phyloP scores from a whole-genome alignment of 2,888 invertebrate genomes.

The Cinara cedri region DNA sequence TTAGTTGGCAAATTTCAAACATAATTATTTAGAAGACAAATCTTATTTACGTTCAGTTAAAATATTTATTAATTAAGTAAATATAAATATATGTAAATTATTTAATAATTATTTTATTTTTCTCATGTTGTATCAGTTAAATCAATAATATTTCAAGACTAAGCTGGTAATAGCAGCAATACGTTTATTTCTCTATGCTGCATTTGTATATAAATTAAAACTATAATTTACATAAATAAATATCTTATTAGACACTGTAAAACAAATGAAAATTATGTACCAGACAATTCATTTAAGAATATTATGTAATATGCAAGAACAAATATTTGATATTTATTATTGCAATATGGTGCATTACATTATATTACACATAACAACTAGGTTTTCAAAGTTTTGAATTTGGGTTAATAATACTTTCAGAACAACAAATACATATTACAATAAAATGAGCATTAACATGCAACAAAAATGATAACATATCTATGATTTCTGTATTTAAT shows the following conservation, averaged over 20 bases:
- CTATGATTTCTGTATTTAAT: constrained; percentile 22
- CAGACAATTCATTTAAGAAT: background rate
- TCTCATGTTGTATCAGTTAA: background rate
- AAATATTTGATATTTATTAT: constrained; percentile 23
- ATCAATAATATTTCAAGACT: no score
- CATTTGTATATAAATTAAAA: background rate
- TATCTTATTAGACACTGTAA: background rate
- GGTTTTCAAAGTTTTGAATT: constrained; percentile 11
- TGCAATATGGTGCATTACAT: background rate
- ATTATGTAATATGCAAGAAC: background rate
- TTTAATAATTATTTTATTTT: background rate
- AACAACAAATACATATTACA: constrained; percentile 37
- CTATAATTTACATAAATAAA: constrained; percentile 21
- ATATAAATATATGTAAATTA: background rate
- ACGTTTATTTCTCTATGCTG: no score
- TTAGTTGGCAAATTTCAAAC: background rate
- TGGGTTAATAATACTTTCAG: constrained; percentile 20
- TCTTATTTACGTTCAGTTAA: background rate
- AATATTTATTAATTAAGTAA: background rate
- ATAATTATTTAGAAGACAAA: constrained; percentile 18
- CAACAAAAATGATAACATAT: constrained; percentile 19
- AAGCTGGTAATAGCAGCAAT: background rate
- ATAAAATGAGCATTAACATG: constrained; percentile 13
- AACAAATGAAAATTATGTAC: background rate
- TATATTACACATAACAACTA: constrained; percentile 29